Percentiles rank a stretch among this genome's conserved stretches.
These are phyloP conservation scores for Rousettus madagascariensis DNA, from an alignment of 2,797 vertebrate genomes.

Conservation along the genomic window DNA sequence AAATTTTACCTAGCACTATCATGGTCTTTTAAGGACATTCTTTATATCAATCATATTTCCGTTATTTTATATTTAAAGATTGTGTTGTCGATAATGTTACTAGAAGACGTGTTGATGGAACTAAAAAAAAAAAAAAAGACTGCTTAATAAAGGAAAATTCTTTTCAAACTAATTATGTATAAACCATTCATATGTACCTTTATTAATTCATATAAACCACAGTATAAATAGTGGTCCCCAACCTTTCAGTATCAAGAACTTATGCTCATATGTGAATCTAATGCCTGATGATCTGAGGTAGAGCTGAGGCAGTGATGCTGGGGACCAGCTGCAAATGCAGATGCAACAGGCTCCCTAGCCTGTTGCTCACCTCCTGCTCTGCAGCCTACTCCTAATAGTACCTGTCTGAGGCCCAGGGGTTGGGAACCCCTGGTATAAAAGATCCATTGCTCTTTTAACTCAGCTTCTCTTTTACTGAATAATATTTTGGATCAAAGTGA, in stretches of 20 bases:
- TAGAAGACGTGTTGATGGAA: neutral
- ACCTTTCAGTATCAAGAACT: too few species aligned
- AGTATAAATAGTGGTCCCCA: neutral
- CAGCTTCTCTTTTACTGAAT: slow-evolving; percentile 30
- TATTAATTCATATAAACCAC: neutral
- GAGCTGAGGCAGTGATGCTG: too few species aligned
- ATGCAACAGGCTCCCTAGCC: too few species aligned
- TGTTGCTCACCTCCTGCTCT: too few species aligned
- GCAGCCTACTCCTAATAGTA: too few species aligned
- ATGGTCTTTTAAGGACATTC: neutral
- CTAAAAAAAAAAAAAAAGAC: neutral
- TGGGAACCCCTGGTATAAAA: neutral
- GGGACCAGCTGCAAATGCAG: too few species aligned
- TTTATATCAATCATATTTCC: neutral
- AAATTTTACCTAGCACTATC: neutral
- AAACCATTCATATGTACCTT: neutral
- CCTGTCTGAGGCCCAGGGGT: too few species aligned
- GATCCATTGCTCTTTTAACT: slow-evolving; percentile 11
- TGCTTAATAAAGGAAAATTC: neutral
- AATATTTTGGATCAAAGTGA: slow-evolving; percentile 54
- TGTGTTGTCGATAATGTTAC: neutral
- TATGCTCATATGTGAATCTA: too few species aligned
- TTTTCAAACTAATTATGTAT: slow-evolving; percentile 3
- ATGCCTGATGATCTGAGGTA: too few species aligned
- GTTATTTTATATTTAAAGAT: slow-evolving; percentile 25